These are phyloP conservation scores for Drosophila sp. DNA, from an alignment of 1,140 invertebrate species.

Conservation along the genomic window DNA sequence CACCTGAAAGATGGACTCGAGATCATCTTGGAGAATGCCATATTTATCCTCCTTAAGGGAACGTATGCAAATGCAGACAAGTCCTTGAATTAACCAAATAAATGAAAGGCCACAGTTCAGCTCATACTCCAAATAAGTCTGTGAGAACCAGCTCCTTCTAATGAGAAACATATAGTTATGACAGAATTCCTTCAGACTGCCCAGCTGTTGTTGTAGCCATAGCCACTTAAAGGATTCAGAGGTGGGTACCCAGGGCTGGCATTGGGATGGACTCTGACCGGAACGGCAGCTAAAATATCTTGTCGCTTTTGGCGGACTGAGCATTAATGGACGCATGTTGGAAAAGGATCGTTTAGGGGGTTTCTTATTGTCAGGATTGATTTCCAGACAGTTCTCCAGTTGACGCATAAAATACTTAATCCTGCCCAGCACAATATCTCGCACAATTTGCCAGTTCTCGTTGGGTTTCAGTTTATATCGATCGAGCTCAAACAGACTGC, in stretches of 20 bases:
- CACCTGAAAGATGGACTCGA: background rate
- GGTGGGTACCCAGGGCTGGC: too few species aligned
- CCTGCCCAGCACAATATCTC: slow-evolving; percentile 7
- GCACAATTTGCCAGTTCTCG: slow-evolving; percentile 24
- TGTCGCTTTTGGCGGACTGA: background rate
- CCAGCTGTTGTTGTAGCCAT: too few species aligned
- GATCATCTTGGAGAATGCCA: slow-evolving; percentile 7
- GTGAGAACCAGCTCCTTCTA: background rate
- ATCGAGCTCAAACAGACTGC: background rate
- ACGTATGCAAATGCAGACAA: slow-evolving; percentile 45
- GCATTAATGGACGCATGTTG: background rate
- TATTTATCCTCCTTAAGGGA: slow-evolving; percentile 26
- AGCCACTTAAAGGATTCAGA: too few species aligned
- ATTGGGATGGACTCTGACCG: background rate
- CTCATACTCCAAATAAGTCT: background rate
- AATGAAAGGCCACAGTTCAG: slow-evolving; percentile 16
- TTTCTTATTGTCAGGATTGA: too few species aligned
- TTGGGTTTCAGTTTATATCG: too few species aligned
- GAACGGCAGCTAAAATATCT: background rate
- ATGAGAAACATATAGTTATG: too few species aligned
- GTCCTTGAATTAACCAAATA: slow-evolving; percentile 39
- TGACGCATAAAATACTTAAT: slow-evolving; percentile 11
- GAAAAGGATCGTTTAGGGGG: background rate
- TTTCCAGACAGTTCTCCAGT: slow-evolving; percentile 1
- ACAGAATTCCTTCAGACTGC: too few species aligned